Percentiles rank a stretch among this genome's conserved stretches.
These are phyloP conservation scores for Drosophila rufa DNA, from an alignment of 1,140 invertebrate species.

Conservation along the genomic window DNA sequence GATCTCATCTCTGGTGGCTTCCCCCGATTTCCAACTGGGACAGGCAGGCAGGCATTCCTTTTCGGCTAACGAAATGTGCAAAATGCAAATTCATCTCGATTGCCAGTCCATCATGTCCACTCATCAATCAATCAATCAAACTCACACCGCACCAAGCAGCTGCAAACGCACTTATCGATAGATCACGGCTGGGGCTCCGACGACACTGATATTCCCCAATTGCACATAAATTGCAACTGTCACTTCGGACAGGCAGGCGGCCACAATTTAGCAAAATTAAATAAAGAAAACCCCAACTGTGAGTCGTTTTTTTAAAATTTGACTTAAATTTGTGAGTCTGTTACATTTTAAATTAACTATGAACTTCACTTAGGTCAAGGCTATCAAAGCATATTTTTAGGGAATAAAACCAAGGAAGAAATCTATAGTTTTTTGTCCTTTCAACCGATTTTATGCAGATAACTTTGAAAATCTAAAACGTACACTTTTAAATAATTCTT, in stretches of 20 bases:
- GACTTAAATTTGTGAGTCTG: too few species aligned
- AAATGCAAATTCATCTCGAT: constrained; percentile 54
- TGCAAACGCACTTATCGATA: constrained; percentile 37
- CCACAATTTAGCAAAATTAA: constrained; percentile 29
- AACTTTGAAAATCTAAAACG: too few species aligned
- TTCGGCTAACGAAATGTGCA: constrained; percentile 40
- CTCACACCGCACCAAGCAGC: constrained; percentile 29
- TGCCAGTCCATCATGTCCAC: constrained; percentile 46
- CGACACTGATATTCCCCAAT: constrained; percentile 57
- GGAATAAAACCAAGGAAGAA: neutral
- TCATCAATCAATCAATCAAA: constrained; percentile 61
- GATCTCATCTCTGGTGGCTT: constrained; percentile 36
- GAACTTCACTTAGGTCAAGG: neutral
- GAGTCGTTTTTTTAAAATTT: neutral
- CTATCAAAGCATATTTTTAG: neutral
- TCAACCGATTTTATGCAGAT: neutral
- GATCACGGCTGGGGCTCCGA: constrained; percentile 34
- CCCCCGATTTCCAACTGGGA: constrained; percentile 21
- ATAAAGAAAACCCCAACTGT: constrained; percentile 1
- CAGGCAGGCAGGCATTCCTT: constrained; percentile 25
- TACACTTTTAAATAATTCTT: too few species aligned
- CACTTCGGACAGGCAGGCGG: constrained; percentile 16
- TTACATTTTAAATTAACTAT: neutral
- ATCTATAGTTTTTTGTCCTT: neutral
- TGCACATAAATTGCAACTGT: constrained; percentile 54